Evolutionary conservation across 2,888 invertebrate species (phyloP).

Genomic region (Gastrophysa polygoni): DNA sequence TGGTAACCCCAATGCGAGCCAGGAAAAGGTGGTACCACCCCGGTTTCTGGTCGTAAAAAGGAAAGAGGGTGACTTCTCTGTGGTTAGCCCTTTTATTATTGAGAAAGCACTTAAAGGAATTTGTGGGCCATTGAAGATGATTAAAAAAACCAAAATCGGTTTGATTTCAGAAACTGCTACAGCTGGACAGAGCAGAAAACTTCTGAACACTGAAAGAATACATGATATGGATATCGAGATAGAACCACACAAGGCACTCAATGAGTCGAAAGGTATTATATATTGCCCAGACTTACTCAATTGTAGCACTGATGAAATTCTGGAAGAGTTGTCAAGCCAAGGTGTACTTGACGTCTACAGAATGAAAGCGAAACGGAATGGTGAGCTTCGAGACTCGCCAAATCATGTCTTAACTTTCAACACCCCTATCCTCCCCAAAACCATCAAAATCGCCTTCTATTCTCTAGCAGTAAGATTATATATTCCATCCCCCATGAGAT

Average conservation of each 20-base stretch:
- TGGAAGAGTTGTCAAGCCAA: neutral
- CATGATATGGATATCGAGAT: neutral
- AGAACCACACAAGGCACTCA: neutral
- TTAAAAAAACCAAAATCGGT: neutral
- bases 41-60: constrained; percentile 13
- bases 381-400: neutral
- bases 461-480: neutral
- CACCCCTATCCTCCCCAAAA: neutral
- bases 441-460: neutral
- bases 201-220: neutral
- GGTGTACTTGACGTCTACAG: neutral
- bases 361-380: neutral
- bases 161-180: neutral
- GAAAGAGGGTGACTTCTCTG: constrained; percentile 1
- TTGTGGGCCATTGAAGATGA: neutral
- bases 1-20: neutral
- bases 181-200: neutral
- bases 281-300: constrained; percentile 3
- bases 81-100: neutral
- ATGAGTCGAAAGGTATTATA: constrained; percentile 1
- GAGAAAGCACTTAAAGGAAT: neutral
- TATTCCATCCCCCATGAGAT: constrained; percentile 4
- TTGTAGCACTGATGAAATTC: constrained; percentile 1
- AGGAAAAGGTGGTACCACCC: constrained; percentile 1
- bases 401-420: constrained; percentile 6